Conservation (phyloP, 2,888 invertebrate species). For the Meganola albula region DNA sequence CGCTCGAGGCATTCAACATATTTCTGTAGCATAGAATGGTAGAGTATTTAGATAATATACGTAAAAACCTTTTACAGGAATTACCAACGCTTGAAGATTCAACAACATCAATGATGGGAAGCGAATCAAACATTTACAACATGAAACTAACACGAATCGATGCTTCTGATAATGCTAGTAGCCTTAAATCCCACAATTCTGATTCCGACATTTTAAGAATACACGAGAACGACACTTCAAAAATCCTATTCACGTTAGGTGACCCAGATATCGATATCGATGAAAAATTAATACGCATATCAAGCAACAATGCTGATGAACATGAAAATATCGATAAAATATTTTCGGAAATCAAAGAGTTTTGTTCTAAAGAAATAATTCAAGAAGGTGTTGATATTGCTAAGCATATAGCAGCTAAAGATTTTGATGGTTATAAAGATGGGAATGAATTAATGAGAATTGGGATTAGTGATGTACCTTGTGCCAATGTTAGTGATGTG, state of each 20-base stretch:
- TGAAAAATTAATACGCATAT: slow-evolving; percentile 51
- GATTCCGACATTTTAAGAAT: slow-evolving; percentile 59
- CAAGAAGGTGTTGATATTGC: slow-evolving; percentile 45
- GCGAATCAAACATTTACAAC: slow-evolving; percentile 68
- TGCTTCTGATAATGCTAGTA: slow-evolving; percentile 24
- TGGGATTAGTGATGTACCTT: slow-evolving; percentile 38
- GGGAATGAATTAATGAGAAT: slow-evolving; percentile 19
- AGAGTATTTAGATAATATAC: too few species aligned
- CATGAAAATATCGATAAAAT: slow-evolving; percentile 48
- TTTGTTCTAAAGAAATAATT: slow-evolving; percentile 38
- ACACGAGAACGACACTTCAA: slow-evolving; percentile 27
- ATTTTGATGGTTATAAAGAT: too few species aligned
- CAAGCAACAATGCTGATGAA: slow-evolving; percentile 60
- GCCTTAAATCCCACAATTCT: slow-evolving; percentile 50
- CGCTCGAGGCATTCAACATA: too few species aligned
- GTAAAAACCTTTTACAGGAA: slow-evolving; percentile 41
- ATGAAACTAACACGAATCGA: slow-evolving; percentile 44
- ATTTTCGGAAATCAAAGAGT: slow-evolving; percentile 58
- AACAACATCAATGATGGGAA: slow-evolving; percentile 69
- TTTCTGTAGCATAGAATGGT: too few species aligned
- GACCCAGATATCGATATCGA: slow-evolving; percentile 35
- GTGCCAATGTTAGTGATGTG: slow-evolving; percentile 57
- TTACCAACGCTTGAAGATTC: slow-evolving; percentile 53
- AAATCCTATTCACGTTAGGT: slow-evolving; percentile 61
- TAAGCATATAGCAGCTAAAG: slow-evolving; percentile 35